Percentiles rank a stretch among this genome's conserved stretches.
phyloP scores from a whole-genome alignment of 2,888 invertebrate species.

The Muscina levida region DNA sequence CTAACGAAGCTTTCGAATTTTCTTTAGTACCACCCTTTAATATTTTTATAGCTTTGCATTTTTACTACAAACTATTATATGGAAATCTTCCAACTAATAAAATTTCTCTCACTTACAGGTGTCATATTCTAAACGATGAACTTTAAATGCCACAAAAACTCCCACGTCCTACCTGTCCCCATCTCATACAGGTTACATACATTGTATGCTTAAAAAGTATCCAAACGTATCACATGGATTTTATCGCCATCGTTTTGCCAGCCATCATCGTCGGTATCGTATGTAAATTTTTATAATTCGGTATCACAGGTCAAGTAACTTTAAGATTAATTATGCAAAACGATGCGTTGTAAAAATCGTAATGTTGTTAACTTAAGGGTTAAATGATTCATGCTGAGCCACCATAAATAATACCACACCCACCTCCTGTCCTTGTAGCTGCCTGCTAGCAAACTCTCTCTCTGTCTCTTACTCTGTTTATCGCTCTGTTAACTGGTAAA shows the following conservation, averaged over 20 bases:
- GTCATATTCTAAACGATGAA: no score
- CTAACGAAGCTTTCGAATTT: no score
- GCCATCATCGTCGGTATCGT: conserved; percentile 35
- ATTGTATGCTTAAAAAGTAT: not conserved
- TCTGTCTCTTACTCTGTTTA: not conserved
- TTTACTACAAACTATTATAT: no score
- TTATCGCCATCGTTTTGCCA: conserved; percentile 3
- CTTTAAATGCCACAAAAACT: not conserved
- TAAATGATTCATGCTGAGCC: conserved; percentile 60
- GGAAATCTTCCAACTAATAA: no score
- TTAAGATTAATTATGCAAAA: conserved; percentile 63
- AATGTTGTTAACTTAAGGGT: conserved; percentile 61
- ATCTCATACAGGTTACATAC: not conserved
- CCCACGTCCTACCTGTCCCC: not conserved
- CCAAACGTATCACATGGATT: not conserved
- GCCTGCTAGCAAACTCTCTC: conserved; percentile 11
- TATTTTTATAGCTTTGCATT: no score
- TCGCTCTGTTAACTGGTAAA: not conserved
- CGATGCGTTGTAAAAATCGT: conserved; percentile 61
- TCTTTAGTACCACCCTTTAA: no score
- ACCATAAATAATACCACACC: conserved; percentile 56
- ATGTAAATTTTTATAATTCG: conserved; percentile 58
- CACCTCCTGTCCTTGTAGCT: no score
- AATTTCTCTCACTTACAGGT: no score
- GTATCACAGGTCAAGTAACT: conserved; percentile 66